Conservation (phyloP, 92 coral and sea anemone genomes). For the Actinostola sp. region DNA sequence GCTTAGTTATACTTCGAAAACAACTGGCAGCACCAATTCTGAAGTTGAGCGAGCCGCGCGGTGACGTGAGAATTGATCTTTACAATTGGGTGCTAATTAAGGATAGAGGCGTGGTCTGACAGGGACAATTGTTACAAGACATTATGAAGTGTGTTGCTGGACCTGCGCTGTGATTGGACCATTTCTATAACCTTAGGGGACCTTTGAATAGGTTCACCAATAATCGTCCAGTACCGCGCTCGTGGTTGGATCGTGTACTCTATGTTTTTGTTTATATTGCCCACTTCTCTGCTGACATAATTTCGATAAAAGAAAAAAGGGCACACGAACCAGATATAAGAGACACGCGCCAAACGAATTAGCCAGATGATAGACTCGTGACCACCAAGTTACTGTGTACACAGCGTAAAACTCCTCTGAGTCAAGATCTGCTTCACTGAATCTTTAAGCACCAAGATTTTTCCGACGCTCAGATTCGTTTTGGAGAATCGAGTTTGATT, state of each 20-base stretch:
- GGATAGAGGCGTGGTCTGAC: slow-evolving; percentile 73
- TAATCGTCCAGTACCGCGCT: slow-evolving; percentile 45
- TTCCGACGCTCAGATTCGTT: too few relatives aligned
- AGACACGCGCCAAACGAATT: slow-evolving; percentile 99
- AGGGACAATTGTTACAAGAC: slow-evolving; percentile 68
- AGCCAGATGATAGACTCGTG: slow-evolving; percentile 79
- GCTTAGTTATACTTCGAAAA: neutral
- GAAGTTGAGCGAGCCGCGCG: slow-evolving; percentile 1
- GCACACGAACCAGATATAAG: slow-evolving; percentile 96
- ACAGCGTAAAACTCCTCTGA: slow-evolving; percentile 4
- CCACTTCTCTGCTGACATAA: slow-evolving; percentile 99
- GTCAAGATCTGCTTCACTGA: slow-evolving; percentile 3
- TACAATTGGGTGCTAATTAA: slow-evolving; percentile 93
- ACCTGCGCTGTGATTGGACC: slow-evolving; percentile 57
- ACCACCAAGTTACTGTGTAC: slow-evolving; percentile 21
- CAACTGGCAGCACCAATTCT: slow-evolving; percentile 25
- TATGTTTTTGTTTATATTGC: slow-evolving; percentile 97
- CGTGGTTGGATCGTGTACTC: slow-evolving; percentile 90
- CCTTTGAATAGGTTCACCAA: slow-evolving; percentile 63
- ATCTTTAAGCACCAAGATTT: slow-evolving; percentile 5
- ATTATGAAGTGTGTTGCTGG: slow-evolving; percentile 73
- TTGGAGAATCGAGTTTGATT: slow-evolving; percentile 3
- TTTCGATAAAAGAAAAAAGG: slow-evolving; percentile 92
- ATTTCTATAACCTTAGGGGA: slow-evolving; percentile 53
- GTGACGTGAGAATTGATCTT: slow-evolving; percentile 72